Conservation (phyloP, 2,888 invertebrate genomes). For the Strigamia transsilvanica region DNA sequence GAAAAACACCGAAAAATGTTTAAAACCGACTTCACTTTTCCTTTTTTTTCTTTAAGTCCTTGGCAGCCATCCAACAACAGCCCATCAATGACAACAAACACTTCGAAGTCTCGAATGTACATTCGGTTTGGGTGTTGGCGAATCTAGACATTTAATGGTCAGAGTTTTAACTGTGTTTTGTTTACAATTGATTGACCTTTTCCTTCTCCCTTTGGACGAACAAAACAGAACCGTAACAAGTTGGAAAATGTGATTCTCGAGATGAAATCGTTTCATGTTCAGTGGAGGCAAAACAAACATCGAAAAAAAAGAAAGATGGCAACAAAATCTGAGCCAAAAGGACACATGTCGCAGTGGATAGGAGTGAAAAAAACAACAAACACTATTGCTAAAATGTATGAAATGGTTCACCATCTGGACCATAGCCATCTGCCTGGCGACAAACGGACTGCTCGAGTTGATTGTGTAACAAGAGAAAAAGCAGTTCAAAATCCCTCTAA, state of each 20-base stretch:
- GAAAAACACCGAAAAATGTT: no score
- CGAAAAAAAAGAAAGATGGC: neutral
- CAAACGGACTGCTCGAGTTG: slow-evolving; percentile 1
- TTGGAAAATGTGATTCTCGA: neutral
- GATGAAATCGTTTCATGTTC: slow-evolving; percentile 4
- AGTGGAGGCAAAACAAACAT: neutral
- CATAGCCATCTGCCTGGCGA: slow-evolving; percentile 2
- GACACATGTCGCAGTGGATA: neutral
- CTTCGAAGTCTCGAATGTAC: neutral
- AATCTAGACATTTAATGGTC: neutral
- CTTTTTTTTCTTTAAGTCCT: neutral
- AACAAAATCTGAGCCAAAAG: slow-evolving; percentile 11
- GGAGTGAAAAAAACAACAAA: neutral
- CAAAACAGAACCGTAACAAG: slow-evolving; percentile 21
- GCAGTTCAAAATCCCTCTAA: slow-evolving; percentile 16
- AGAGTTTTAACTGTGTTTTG: neutral
- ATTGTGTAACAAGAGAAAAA: neutral
- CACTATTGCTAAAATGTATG: slow-evolving; percentile 30
- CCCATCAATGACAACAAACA: slow-evolving; percentile 32
- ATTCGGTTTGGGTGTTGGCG: neutral
- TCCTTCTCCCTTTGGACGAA: neutral
- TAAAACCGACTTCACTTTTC: no score
- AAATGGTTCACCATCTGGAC: slow-evolving; percentile 32
- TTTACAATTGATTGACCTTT: neutral
- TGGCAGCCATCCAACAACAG: neutral